These are phyloP conservation scores for Darevskia nairensis DNA, from an alignment of 2,797 vertebrate species.

Conservation along the genomic window DNA sequence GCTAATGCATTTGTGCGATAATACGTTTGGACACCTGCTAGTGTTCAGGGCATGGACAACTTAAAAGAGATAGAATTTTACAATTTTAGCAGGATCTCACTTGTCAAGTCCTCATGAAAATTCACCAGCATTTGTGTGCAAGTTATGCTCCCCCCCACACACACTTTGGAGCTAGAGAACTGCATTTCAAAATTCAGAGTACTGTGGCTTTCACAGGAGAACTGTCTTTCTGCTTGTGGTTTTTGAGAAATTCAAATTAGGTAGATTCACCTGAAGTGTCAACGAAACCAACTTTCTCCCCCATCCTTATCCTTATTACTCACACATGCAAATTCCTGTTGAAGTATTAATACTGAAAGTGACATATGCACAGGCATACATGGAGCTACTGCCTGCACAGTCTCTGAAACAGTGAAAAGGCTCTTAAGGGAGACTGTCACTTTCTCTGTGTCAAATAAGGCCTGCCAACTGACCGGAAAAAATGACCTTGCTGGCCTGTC, in stretches of 20 bases:
- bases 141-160: too few species aligned
- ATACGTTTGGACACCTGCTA: slow-evolving; percentile 40
- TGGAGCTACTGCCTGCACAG: not conserved
- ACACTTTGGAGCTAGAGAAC: too few species aligned
- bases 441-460: not conserved
- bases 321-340: not conserved
- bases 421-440: too few species aligned
- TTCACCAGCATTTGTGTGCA: too few species aligned
- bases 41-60: slow-evolving; percentile 21
- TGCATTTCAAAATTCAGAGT: too few species aligned
- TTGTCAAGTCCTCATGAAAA: not conserved
- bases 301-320: not conserved
- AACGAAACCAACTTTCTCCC: too few species aligned
- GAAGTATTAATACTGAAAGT: not conserved
- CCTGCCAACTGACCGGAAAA: not conserved
- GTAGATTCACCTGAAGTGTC: too few species aligned
- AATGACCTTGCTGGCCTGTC: not conserved
- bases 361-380: not conserved
- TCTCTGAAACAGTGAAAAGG: not conserved
- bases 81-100: slow-evolving; percentile 30
- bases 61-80: slow-evolving; percentile 46
- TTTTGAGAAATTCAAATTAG: too few species aligned
- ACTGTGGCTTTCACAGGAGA: too few species aligned
- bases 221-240: too few species aligned
- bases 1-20: slow-evolving; percentile 57